phyloP scores from a whole-genome alignment of 2,797 vertebrate genomes.

The Tarsius wallacei region DNA sequence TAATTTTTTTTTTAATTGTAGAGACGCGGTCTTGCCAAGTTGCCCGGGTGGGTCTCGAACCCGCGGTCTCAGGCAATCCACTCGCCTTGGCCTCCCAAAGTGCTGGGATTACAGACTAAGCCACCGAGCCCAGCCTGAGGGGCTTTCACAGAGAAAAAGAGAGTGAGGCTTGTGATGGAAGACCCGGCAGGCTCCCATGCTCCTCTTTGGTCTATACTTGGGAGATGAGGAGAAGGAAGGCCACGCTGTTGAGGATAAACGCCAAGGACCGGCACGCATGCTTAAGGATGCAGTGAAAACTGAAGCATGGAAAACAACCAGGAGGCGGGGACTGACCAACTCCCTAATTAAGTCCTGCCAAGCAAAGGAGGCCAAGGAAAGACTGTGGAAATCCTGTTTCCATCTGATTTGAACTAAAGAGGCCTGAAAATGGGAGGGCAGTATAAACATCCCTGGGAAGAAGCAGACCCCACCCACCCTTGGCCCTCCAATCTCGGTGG shows the following conservation, averaged over 20 bases:
- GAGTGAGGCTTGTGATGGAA: fast-evolving
- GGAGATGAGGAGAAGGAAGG: not conserved
- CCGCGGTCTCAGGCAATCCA: no score
- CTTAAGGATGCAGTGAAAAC: fast-evolving
- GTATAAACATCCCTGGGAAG: not conserved
- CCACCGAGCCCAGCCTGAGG: not conserved
- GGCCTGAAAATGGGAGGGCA: no score
- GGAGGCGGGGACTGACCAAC: not conserved
- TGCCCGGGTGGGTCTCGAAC: no score
- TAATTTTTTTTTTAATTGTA: no score
- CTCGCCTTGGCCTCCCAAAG: no score
- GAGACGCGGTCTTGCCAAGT: no score
- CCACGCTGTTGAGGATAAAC: not conserved
- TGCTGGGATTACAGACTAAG: no score
- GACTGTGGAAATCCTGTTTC: not conserved
- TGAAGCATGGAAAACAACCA: fast-evolving
- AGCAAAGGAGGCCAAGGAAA: not conserved
- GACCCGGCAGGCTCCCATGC: fast-evolving
- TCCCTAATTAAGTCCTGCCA: not conserved
- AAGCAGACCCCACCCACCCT: fast-evolving
- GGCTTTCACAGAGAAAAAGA: not conserved
- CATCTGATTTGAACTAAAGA: no score
- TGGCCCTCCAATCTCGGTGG: not conserved
- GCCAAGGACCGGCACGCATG: not conserved
- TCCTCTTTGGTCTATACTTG: fast-evolving